Conservation (phyloP, 2,113 vertebrate genomes). For the Xenus cinereus region DNA sequence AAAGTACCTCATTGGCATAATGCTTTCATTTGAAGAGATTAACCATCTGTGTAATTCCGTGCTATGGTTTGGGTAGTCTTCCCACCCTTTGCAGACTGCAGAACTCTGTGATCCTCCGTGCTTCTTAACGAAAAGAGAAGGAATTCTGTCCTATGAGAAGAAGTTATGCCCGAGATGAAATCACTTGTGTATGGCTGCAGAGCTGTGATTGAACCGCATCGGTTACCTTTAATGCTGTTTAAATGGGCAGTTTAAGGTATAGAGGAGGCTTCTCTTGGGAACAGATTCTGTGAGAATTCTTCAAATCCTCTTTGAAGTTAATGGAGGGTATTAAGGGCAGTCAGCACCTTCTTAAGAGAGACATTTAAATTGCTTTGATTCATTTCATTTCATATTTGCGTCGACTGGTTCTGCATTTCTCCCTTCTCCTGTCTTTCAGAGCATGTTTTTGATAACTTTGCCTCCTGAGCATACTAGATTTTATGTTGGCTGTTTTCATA, state of each 20-base stretch:
- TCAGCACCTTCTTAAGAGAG: constrained; percentile 28
- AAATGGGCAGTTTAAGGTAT: background rate
- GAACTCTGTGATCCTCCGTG: background rate
- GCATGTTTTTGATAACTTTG: constrained; percentile 13
- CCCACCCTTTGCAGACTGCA: background rate
- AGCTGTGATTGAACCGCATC: background rate
- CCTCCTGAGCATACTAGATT: constrained; percentile 11
- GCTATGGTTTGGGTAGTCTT: background rate
- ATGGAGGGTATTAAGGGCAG: background rate
- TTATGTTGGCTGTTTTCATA: constrained; percentile 18
- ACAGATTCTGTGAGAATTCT: constrained; percentile 24
- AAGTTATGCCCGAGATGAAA: background rate
- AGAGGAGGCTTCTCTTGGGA: background rate
- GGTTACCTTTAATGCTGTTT: background rate
- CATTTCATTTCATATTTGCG: background rate
- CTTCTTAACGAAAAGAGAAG: background rate
- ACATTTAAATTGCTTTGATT: constrained; percentile 43
- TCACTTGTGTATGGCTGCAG: background rate
- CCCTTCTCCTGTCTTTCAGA: background rate
- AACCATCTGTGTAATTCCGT: background rate
- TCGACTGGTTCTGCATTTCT: background rate
- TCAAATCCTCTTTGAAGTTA: constrained; percentile 49
- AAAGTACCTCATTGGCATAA: background rate
- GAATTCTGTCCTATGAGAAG: background rate
- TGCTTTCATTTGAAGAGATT: background rate